These are phyloP conservation scores for Sebastolobus altivelis DNA, from an alignment of 2,797 vertebrate genomes.

Conservation along the genomic window DNA sequence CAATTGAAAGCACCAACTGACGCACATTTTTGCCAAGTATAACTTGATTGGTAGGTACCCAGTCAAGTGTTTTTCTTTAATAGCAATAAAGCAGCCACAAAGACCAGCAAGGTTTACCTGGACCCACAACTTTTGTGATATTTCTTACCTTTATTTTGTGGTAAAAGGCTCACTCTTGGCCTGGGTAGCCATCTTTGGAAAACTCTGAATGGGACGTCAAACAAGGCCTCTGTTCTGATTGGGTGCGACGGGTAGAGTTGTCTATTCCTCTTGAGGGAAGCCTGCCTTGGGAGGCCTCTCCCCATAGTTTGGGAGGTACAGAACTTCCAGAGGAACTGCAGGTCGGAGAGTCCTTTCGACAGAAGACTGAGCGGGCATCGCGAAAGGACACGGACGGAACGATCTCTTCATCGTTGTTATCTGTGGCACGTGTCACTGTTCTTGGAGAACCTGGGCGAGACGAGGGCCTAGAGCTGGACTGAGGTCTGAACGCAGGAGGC, in stretches of 20 bases:
- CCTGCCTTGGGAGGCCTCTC: conserved; percentile 74
- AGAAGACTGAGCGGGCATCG: conserved; percentile 88
- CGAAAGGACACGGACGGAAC: conserved; percentile 76
- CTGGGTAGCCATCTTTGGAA: conserved; percentile 43
- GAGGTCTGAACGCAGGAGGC: conserved; percentile 62
- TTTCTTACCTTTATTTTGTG: conserved; percentile 83
- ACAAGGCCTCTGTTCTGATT: conserved; percentile 70
- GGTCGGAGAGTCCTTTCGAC: conserved; percentile 79
- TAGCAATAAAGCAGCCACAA: not conserved
- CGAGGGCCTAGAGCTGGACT: conserved; percentile 39
- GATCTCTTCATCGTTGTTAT: conserved; percentile 68
- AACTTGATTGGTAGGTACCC: not conserved
- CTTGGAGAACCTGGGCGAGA: conserved; percentile 67
- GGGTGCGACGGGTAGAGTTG: conserved; percentile 53
- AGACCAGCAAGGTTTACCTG: not conserved
- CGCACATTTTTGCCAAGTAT: not conserved
- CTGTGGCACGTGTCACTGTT: conserved; percentile 61
- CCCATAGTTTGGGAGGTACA: conserved; percentile 72
- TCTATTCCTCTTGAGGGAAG: conserved; percentile 61
- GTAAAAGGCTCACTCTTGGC: conserved; percentile 60
- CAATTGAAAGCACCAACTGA: not conserved
- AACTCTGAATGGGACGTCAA: conserved; percentile 46
- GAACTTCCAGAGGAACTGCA: conserved; percentile 69
- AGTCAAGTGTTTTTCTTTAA: not conserved
- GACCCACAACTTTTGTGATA: not conserved